A percentile compares a stretch with the other conserved stretches of the same genome.
Evolutionary conservation across 1,140 invertebrate genomes (phyloP).

Genomic region (Magallana ariakensis): DNA sequence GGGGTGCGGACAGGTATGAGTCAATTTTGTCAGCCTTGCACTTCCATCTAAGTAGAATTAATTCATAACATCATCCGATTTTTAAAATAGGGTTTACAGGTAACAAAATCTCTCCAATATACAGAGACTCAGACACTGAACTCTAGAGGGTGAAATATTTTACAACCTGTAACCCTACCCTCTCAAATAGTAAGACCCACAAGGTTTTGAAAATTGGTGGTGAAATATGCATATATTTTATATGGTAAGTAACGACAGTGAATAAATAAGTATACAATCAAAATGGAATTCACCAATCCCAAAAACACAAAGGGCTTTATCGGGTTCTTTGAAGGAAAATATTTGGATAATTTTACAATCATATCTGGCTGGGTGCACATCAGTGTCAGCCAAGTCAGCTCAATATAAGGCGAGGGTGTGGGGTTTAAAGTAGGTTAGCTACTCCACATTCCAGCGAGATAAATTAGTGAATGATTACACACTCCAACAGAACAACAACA

Average conservation of each 20-base stretch:
- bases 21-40: no score
- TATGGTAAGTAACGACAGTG: not conserved
- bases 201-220: not conserved
- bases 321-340: not conserved
- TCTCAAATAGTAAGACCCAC: no score
- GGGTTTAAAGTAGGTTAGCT: constrained; percentile 4
- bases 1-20: not conserved
- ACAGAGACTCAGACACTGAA: no score
- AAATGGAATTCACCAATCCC: not conserved
- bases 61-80: no score
- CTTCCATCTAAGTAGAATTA: no score
- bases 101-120: no score
- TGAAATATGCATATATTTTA: constrained; percentile 23
- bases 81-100: no score
- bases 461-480: constrained; percentile 3
- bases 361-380: constrained; percentile 19
- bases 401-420: constrained; percentile 1
- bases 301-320: not conserved
- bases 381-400: constrained; percentile 15
- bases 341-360: constrained; percentile 21
- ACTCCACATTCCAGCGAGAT: constrained; percentile 14
- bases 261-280: not conserved
- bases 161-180: no score
- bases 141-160: no score
- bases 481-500: not conserved